Evolutionary conservation across 2,797 vertebrate genomes (phyloP), one percentile per base, ranked within the genome.

Genomic region (Acomys russatus): DNA sequence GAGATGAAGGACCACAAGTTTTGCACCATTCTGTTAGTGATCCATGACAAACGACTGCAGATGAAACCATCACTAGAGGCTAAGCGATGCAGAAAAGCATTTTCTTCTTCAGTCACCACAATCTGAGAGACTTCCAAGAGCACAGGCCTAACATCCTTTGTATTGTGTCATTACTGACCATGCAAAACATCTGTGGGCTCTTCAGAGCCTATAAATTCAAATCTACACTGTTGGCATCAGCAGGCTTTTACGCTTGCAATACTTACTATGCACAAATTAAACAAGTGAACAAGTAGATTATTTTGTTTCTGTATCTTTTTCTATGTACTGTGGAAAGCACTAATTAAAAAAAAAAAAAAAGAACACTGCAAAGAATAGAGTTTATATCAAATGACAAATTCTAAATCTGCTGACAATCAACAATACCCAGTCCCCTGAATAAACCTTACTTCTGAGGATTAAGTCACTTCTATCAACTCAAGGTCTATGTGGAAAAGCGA

Each of bases 381-480:
- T 28, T 11, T 44, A 22, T 44, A 9, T 73, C 86, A 80, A 74
- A 90, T 44, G 44, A 44, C 44, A 44, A 23, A 83, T 84, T 96
- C 88, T 79, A 91, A 95, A 86, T 95, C 88, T 87, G 3, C 25
- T 63, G 35, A 84, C 14, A 71, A 87, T 35, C 5, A 71, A 80
- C 28, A 92, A 44, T 51, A 86, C 20, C 76, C 44, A 80, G 82
- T 18, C 23, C 71, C 79, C 44, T 54, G 5, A 86, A 38, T 64
- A 61, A 61, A 66, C 23, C 20, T 38, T 73, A n/a, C 44, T 73
- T 49, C 28, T 70, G 3, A 94, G 88, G 61, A 89, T 87, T 68
- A 89, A 30, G 61, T 80, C 51, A 59, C 14, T 68, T 17, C 71
- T 10, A 28, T 92, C 30, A n/a, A 86, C 38, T 28, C 59, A n/a